Conservation (phyloP, 2,113 vertebrate genomes). For the Hiodon alosoides region DNA sequence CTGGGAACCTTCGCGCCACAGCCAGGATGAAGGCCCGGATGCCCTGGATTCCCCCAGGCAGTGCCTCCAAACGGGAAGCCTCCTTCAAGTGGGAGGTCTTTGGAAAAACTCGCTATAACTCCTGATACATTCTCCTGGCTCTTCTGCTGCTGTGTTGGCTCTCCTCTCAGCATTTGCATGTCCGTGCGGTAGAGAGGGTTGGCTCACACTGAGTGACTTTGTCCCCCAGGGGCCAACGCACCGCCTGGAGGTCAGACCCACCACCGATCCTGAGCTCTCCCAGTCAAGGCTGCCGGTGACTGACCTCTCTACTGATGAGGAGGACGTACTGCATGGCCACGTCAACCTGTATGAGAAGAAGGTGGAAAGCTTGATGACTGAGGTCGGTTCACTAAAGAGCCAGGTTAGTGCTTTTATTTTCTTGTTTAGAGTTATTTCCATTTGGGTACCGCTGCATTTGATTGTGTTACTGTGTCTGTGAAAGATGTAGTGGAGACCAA, state of each 20-base stretch:
- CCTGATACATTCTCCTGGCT: background rate
- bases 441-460: too few relatives aligned
- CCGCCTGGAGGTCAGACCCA: slow-evolving; percentile 63
- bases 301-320: slow-evolving; percentile 80
- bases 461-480: too few relatives aligned
- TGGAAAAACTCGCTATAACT: background rate
- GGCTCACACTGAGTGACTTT: background rate
- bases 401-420: slow-evolving; percentile 60
- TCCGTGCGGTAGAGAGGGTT: background rate
- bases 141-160: background rate
- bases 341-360: slow-evolving; percentile 81
- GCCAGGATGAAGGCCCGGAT: slow-evolving; percentile 72
- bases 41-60: slow-evolving; percentile 85
- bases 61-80: slow-evolving; percentile 59
- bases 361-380: slow-evolving; percentile 75
- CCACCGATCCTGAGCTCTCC: slow-evolving; percentile 57
- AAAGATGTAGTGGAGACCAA: background rate
- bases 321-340: slow-evolving; percentile 65
- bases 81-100: slow-evolving; percentile 83
- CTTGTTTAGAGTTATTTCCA: too few relatives aligned
- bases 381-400: slow-evolving; percentile 76
- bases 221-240: slow-evolving; percentile 67
- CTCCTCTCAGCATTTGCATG: background rate
- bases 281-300: slow-evolving; percentile 68
- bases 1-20: slow-evolving; percentile 53